Conservation (phyloP, 2,888 invertebrate species). For the Cepaea hortensis region DNA sequence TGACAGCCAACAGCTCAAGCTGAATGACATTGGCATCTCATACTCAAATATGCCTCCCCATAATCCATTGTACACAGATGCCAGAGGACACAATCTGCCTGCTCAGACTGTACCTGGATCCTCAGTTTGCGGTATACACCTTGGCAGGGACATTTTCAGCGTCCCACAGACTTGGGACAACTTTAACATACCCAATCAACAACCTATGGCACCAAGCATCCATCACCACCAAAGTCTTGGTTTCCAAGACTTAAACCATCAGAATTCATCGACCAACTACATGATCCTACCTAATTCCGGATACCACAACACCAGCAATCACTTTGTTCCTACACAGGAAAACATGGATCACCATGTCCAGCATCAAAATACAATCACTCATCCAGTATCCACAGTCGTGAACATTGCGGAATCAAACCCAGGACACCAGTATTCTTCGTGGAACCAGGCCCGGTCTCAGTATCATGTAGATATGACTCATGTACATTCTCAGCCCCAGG, state of each 20-base stretch:
- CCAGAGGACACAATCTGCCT: constrained; percentile 16
- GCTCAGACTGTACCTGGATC: constrained; percentile 2
- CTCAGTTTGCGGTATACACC: constrained; percentile 12
- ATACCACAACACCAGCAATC: background rate
- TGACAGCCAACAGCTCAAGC: constrained; percentile 1
- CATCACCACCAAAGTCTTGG: background rate
- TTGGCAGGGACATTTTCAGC: constrained; percentile 9
- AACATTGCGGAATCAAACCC: background rate
- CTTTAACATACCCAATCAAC: constrained; percentile 28
- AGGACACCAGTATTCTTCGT: constrained; percentile 3
- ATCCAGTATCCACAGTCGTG: background rate
- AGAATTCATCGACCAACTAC: constrained; percentile 5
- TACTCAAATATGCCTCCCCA: constrained; percentile 12
- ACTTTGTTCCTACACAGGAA: background rate
- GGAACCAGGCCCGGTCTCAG: background rate
- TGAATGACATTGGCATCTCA: background rate
- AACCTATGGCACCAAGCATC: background rate
- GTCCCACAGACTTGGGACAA: constrained; percentile 27
- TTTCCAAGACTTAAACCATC: constrained; percentile 17
- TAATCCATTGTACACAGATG: constrained; percentile 9
- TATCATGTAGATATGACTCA: background rate
- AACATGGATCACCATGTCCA: background rate
- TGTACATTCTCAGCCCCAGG: background rate
- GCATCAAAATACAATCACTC: background rate
- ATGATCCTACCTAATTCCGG: constrained; percentile 13